Percentiles rank a stretch among this genome's conserved stretches.
phyloP scores from a whole-genome alignment of 2,113 vertebrate genomes.

The Polyodon spathula region DNA sequence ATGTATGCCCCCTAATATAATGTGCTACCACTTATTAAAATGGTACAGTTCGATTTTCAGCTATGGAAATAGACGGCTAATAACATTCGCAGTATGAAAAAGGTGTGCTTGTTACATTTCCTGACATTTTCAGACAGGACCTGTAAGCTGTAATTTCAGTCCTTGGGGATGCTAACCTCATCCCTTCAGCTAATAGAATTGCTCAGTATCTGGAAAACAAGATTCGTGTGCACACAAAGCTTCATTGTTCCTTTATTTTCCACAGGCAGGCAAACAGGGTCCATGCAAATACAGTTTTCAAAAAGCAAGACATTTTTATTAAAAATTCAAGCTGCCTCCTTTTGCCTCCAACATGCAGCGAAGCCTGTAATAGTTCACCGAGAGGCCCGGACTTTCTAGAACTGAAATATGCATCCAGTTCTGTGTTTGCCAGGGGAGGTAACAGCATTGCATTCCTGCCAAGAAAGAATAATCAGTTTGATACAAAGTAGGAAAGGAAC shows the following conservation, averaged over 20 bases:
- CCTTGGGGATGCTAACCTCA: background rate
- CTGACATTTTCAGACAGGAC: too few relatives aligned
- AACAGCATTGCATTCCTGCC: background rate
- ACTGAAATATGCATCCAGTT: conserved; percentile 18
- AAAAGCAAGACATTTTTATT: conserved; percentile 28
- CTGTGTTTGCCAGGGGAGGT: conserved; percentile 5
- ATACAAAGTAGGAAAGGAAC: conserved; percentile 15
- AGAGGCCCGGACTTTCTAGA: background rate
- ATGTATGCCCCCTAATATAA: too few relatives aligned
- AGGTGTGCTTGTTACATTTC: too few relatives aligned
- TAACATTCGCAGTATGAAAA: too few relatives aligned
- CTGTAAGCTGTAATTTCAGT: conserved; percentile 1
- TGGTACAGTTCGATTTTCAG: too few relatives aligned
- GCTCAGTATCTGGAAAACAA: background rate
- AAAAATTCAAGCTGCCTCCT: conserved; percentile 22
- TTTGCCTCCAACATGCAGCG: conserved; percentile 15
- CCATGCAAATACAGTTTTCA: conserved; percentile 6
- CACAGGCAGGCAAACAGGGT: background rate
- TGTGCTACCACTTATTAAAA: too few relatives aligned
- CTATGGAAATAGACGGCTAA: too few relatives aligned
- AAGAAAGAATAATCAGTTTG: background rate
- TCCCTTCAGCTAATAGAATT: background rate
- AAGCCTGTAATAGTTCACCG: conserved; percentile 23
- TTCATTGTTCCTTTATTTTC: conserved; percentile 5
- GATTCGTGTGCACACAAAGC: background rate